Conservation (phyloP, 1,140 invertebrate genomes). For the Drosophila kurseongensis region DNA sequence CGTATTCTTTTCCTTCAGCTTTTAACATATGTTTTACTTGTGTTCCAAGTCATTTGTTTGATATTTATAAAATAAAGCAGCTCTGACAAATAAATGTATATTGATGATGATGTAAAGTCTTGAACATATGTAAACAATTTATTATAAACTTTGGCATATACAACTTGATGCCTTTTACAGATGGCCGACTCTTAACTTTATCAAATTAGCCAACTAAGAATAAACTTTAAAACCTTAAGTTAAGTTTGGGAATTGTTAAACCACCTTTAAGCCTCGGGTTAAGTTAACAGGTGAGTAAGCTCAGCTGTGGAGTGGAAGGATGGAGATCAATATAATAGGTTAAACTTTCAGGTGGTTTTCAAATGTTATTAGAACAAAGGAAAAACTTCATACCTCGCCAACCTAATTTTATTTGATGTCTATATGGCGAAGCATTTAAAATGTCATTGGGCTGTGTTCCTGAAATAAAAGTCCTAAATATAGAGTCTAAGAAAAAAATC, state of each 20-base stretch:
- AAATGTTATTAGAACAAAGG: neutral
- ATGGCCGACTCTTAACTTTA: neutral
- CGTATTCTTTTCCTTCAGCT: slow-evolving; percentile 17
- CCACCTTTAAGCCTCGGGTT: slow-evolving; percentile 1
- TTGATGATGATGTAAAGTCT: slow-evolving; percentile 55
- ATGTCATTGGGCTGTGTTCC: slow-evolving; percentile 62
- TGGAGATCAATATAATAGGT: no score
- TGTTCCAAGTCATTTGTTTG: slow-evolving; percentile 50
- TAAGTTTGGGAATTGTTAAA: slow-evolving; percentile 5
- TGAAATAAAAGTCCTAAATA: slow-evolving; percentile 36
- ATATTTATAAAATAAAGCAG: slow-evolving; percentile 52
- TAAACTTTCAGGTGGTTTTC: neutral
- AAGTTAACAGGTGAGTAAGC: slow-evolving; percentile 69
- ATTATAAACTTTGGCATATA: neutral
- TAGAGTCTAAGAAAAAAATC: neutral
- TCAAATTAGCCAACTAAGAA: slow-evolving; percentile 3
- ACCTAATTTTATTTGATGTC: slow-evolving; percentile 6
- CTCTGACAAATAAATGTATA: slow-evolving; percentile 63
- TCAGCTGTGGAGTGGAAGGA: slow-evolving; percentile 14
- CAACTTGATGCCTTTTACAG: neutral
- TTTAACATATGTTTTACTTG: slow-evolving; percentile 69
- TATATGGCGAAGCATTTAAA: slow-evolving; percentile 14
- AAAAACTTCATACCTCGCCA: neutral
- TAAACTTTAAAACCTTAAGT: neutral
- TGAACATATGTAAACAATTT: neutral